Conservation (phyloP, 2,888 invertebrate species). For the Lasioglossum oenotherae region DNA sequence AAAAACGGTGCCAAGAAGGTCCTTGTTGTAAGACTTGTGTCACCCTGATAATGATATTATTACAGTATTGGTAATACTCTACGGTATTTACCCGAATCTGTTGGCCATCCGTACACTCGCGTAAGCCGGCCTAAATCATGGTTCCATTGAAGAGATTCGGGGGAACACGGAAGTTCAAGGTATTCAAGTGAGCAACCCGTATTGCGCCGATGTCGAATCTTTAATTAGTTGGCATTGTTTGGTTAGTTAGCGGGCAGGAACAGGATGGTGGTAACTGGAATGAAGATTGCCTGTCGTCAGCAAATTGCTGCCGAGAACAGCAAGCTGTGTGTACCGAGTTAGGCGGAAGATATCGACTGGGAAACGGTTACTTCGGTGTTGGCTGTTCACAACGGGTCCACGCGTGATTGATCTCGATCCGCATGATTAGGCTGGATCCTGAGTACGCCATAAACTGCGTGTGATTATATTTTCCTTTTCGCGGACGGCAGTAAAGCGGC, state of each 20-base stretch:
- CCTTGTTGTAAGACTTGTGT: too few relatives aligned
- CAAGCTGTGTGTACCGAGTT: conserved; percentile 24
- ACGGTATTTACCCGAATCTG: neutral
- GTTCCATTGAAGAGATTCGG: neutral
- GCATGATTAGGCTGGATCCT: neutral
- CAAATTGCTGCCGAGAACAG: conserved; percentile 60
- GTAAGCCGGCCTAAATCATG: neutral
- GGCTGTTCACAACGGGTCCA: neutral
- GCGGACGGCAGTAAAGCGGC: conserved; percentile 30
- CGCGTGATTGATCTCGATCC: neutral
- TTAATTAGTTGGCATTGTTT: conserved; percentile 77
- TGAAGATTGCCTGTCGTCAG: conserved; percentile 66
- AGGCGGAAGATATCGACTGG: conserved; percentile 30
- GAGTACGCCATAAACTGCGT: conserved; percentile 28
- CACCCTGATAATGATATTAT: too few relatives aligned
- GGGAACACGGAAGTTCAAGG: neutral
- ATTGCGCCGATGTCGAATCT: conserved; percentile 71
- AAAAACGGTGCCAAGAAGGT: too few relatives aligned
- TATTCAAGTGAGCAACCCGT: conserved; percentile 31
- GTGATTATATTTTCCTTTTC: conserved; percentile 45
- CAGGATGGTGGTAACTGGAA: conserved; percentile 38
- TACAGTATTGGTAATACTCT: neutral
- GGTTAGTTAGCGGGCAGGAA: conserved; percentile 66
- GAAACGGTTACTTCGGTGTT: conserved; percentile 27
- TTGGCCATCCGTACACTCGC: neutral